Evolutionary conservation across 2,113 vertebrate genomes (phyloP).

Genomic region (Cavia aperea): DNA sequence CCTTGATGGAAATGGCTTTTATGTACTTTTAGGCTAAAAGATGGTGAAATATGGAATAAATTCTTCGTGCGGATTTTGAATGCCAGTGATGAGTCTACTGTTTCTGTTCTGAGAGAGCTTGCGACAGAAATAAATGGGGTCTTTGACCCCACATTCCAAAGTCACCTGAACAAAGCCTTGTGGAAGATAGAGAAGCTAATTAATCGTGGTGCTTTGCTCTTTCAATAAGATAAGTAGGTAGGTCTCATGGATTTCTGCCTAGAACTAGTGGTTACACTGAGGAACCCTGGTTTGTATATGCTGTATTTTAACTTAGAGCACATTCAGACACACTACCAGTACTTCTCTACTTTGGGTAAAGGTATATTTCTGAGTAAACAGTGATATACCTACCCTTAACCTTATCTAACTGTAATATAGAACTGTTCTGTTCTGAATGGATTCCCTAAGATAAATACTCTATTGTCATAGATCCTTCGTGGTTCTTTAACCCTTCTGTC

Average conservation of each 20-base stretch:
- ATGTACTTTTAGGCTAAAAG: conserved; percentile 71
- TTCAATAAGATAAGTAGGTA: conserved; percentile 44
- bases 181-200: conserved; percentile 70
- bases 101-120: conserved; percentile 75
- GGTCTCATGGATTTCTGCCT: conserved; percentile 11
- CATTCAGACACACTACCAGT: not conserved
- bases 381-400: not conserved
- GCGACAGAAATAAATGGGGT: conserved; percentile 70
- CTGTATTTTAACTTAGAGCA: not conserved
- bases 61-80: conserved; percentile 81
- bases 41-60: conserved; percentile 76
- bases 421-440: conserved; percentile 17
- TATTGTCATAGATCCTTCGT: not conserved
- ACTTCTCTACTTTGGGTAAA: not conserved
- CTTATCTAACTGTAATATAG: conserved; percentile 16
- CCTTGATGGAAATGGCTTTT: conserved; percentile 60
- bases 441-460: not conserved
- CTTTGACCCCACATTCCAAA: conserved; percentile 74
- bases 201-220: conserved; percentile 59
- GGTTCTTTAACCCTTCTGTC: not conserved
- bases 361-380: conserved; percentile 12
- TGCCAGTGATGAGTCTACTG: conserved; percentile 71
- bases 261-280: not conserved
- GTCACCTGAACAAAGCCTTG: conserved; percentile 72
- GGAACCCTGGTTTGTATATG: not conserved